These are phyloP conservation scores for Ploceus nigricollis DNA, from an alignment of 2,113 vertebrate species.

Conservation along the genomic window DNA sequence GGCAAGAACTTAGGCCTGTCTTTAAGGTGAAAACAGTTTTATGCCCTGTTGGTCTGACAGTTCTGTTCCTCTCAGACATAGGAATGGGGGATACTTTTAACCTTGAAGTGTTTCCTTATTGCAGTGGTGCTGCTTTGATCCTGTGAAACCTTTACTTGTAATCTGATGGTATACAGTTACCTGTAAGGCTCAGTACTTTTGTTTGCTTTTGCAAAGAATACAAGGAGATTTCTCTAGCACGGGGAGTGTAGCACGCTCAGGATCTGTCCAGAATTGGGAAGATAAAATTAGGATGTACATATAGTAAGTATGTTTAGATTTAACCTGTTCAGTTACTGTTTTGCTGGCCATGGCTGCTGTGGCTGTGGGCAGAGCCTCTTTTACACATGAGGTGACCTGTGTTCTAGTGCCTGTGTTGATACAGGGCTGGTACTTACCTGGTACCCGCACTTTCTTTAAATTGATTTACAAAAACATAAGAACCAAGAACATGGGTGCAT, in stretches of 20 bases:
- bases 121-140: not conserved
- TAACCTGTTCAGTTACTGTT: not conserved
- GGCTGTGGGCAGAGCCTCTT: not conserved
- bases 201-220: not conserved
- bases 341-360: not conserved
- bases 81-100: not conserved
- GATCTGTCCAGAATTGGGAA: not conserved
- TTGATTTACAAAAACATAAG: fast-evolving
- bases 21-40: not conserved
- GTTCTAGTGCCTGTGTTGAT: not conserved
- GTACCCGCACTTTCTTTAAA: too few species aligned
- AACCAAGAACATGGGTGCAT: not conserved
- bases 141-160: not conserved
- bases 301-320: not conserved
- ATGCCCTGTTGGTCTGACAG: not conserved
- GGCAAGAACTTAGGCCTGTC: not conserved
- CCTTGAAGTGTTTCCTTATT: not conserved
- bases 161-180: fast-evolving
- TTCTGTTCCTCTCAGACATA: not conserved
- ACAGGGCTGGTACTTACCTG: fast-evolving
- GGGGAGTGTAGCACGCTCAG: fast-evolving
- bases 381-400: fast-evolving
- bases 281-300: not conserved
- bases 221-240: fast-evolving
- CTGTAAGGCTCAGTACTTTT: not conserved